Base-by-base conservation (phyloP, 2,888 invertebrate genomes). In the Brachypalpus laphriformis region DNA sequence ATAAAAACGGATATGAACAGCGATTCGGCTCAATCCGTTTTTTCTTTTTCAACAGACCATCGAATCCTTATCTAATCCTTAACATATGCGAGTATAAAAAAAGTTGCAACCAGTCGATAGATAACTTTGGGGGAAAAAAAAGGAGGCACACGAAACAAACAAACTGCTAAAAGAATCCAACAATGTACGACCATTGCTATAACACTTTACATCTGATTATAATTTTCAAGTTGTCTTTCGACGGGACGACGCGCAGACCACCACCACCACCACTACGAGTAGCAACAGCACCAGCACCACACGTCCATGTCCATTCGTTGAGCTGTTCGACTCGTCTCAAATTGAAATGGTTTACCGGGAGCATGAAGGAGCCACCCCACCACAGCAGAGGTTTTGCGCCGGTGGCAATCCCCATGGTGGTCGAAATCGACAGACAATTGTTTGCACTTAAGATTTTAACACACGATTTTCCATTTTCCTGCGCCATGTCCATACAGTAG, bases 381-480 rank as follows among this genome's bases (percentile, higher is more conserved):
- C 34, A 40, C 65, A 59, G 57, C 5, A 25, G 25, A 59, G 40
- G 45, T 63, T 71, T 80, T 82, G 72, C 76, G 68, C 72, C 88
- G 90, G 89, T 90, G 88, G 90, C 90, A 89, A 89, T 90, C 89
- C 89, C 88, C 88, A 87, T 88, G 90, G 89, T 89, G 89, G 89
- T 89, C 90, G 89, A 91, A 90, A 90, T 90, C 90, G 89, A 90
- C 89, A 89, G 90, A 91, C 91, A 91, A 90, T 91, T 91, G 91
- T 91, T 91, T 91, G 92, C 91, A 91, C 91, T 91, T 91, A 91
- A 91, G 91, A 91, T 91, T 91, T 91, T 91, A 91, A 91, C 92
- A 91, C 91, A 91, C 91, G 91, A 91, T 91, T 91, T 85, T 85
- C 85, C 76, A 85, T 85, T 85, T 85, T 81, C 80, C 85, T 85